Evolutionary conservation across 1,140 invertebrate genomes (phyloP).

Genomic region (Condylostylus longicornis): DNA sequence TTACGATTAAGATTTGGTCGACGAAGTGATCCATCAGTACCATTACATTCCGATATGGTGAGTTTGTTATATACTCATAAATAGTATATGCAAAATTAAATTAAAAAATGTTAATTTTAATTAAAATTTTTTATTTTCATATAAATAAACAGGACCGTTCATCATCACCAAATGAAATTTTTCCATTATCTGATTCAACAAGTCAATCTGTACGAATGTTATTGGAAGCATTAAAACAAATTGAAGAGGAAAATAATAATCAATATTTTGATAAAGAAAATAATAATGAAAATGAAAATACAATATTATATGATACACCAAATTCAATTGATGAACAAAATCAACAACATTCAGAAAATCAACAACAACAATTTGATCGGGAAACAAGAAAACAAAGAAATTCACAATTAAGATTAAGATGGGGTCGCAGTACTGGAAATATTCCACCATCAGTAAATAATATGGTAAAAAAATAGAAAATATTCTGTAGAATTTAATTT

Average conservation of each 20-base stretch:
- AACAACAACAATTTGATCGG: slow-evolving; percentile 14
- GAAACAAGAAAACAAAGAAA: slow-evolving; percentile 23
- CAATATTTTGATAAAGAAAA: slow-evolving; percentile 26
- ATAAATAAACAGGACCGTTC: slow-evolving; percentile 2
- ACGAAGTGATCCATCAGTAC: slow-evolving; percentile 41
- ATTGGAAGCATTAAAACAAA: slow-evolving; percentile 14
- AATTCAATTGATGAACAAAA: neutral
- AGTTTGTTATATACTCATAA: neutral
- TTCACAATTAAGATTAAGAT: slow-evolving; percentile 23
- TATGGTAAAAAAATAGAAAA: too few species aligned
- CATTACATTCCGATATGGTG: slow-evolving; percentile 13
- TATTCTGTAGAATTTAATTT: too few species aligned
- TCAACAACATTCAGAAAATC: neutral
- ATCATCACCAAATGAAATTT: slow-evolving; percentile 8
- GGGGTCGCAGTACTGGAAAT: slow-evolving; percentile 26
- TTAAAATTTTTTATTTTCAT: slow-evolving; percentile 2
- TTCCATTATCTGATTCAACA: slow-evolving; percentile 2
- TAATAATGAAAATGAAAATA: slow-evolving; percentile 13
- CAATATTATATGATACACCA: slow-evolving; percentile 4
- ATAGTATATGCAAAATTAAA: too few species aligned
- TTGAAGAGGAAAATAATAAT: slow-evolving; percentile 23
- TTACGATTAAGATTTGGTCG: slow-evolving; percentile 46
- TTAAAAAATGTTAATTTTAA: too few species aligned
- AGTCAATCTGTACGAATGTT: slow-evolving; percentile 9
- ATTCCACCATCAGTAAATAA: too few species aligned